Evolutionary conservation across 1,140 invertebrate species (phyloP), one percentile per base, ranked within the genome.

Genomic region (Leptinotarsa undecemlineata): DNA sequence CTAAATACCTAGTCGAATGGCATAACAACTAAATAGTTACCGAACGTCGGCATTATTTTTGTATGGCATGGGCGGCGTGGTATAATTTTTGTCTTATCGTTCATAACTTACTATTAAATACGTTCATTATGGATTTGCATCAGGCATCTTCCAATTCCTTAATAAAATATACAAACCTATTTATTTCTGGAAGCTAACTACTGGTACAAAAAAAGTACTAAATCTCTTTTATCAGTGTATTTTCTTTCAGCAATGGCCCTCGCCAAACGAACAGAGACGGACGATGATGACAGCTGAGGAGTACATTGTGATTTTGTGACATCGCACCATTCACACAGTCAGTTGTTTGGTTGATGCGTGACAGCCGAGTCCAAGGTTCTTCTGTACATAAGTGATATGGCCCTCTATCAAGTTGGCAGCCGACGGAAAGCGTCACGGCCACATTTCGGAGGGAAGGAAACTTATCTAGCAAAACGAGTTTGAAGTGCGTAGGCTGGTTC

Each of bases 261-360:
- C 14, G 61, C 48, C 60, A 64, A 74, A 81, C 71, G 74, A 81
- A 78, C 80, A 81, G 74, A 64, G 76, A 80, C 74, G 72, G 77
- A 78, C 82, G 80, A 81, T 80, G 67, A 57, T 19, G n/a, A 19
- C 51, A 42, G 33, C 33, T 42, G 33, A 42, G 15, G 51, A 57
- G n/a, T 57, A 57, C 51, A 76, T 78, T 77, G 80, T 79, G 79
- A 81, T 81, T 82, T 83, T 77, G 79, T 83, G 81, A 83, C 82
- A 81, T 77, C 73, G 76, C 79, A 76, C 72, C 69, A 74, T 61
- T 76, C 73, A 76, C 73, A 70, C 72, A 78, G 66, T 75, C 77
- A 78, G 78, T 79, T 78, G 80, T 82, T 75, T 77, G 78, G 79
- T 77, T 77, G 76, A 71, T 80, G 80, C 75, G 77, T 80, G 79